Conservation (phyloP, 2,113 vertebrate species). For the Miniopterus natalensis region DNA sequence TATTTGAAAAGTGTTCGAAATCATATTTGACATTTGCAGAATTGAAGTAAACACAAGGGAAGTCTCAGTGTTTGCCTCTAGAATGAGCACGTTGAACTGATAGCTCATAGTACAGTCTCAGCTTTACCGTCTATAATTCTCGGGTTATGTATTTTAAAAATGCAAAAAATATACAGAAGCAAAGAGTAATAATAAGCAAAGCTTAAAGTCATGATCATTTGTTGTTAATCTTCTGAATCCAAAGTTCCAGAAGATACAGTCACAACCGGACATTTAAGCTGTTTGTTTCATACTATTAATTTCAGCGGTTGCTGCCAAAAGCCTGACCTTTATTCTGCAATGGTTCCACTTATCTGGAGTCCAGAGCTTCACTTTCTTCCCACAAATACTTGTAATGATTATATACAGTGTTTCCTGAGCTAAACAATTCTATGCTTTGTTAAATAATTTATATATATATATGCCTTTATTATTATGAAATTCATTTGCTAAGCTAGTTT, state of each 20-base stretch:
- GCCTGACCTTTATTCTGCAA: neutral
- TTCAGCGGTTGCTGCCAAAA: constrained; percentile 34
- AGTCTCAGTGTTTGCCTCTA: neutral
- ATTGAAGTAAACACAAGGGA: constrained; percentile 48
- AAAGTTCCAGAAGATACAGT: neutral
- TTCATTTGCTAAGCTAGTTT: neutral
- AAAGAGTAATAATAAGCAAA: neutral
- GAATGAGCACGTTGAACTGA: constrained; percentile 24
- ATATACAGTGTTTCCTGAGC: neutral
- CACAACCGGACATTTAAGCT: neutral
- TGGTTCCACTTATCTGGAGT: neutral
- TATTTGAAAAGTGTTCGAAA: constrained; percentile 62
- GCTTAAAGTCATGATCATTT: neutral
- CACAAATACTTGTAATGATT: constrained; percentile 16
- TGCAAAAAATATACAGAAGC: neutral
- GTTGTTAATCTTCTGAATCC: neutral
- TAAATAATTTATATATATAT: neutral
- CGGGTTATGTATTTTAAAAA: neutral
- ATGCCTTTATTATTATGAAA: neutral
- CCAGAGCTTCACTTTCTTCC: neutral
- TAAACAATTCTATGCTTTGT: neutral
- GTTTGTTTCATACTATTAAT: neutral
- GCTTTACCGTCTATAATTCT: neutral
- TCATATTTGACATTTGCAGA: constrained; percentile 72
- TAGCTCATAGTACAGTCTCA: neutral